phyloP scores from a whole-genome alignment of 1,140 invertebrate species.

The Leptinotarsa defecta region DNA sequence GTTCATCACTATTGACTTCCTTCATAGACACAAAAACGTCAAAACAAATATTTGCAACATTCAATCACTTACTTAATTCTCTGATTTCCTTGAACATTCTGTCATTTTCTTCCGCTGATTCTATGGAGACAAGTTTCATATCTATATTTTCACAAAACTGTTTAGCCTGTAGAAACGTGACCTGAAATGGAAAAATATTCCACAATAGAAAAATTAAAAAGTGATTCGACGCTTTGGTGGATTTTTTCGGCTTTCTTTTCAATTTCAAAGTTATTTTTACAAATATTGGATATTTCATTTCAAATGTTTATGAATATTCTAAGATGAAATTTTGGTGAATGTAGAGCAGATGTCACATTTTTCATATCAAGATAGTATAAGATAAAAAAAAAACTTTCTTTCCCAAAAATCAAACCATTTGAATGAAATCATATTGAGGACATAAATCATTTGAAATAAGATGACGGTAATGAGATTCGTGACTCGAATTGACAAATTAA shows the following conservation, averaged over 20 bases:
- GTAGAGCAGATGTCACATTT: background rate
- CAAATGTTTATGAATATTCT: no score
- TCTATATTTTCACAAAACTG: conserved; percentile 15
- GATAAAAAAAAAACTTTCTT: no score
- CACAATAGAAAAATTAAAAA: background rate
- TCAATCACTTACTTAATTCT: conserved; percentile 11
- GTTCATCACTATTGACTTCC: background rate
- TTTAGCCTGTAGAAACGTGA: background rate
- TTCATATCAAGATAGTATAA: no score
- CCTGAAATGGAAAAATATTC: background rate
- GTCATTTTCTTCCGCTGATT: background rate
- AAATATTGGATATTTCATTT: background rate
- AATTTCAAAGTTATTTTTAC: background rate
- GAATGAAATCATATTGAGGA: no score
- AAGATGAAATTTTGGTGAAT: background rate
- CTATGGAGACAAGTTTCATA: conserved; percentile 7
- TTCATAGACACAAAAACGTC: background rate
- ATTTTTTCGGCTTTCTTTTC: background rate
- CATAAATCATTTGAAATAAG: no score
- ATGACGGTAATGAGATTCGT: no score
- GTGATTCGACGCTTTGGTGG: background rate
- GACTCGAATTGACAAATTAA: no score
- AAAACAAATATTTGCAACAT: background rate
- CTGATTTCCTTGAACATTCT: conserved; percentile 17
- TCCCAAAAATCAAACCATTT: no score